Base-by-base conservation (phyloP, 2,888 invertebrate species). In the Tenthredo amoena region DNA sequence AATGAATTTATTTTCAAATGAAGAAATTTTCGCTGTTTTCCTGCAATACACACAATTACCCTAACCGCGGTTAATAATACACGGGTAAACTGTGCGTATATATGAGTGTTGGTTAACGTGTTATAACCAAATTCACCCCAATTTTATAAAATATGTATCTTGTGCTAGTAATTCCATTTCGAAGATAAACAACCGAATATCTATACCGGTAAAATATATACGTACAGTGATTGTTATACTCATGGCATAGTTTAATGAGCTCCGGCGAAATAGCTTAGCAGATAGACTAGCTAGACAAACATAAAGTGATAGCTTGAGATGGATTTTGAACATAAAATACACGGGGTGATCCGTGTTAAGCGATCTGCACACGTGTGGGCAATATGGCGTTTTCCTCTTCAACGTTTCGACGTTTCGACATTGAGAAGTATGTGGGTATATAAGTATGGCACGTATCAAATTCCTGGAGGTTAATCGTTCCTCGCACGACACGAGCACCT, bases 401-500 rank as follows among this genome's bases (percentile, higher is more conserved):
- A 58, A 43, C 84, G 55, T 72, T 40, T 5, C 58, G 37, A 55
- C 65, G 68, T 68, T 31, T 31, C 68, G 34, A 68, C 15, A 15
- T 31, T 18, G 31, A 34, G 4, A 10, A 18, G 31, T 26, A 21
- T 62, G 68, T 15, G 9, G 31, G 31, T 55, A 31, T 77, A 26
- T 55, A 15, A 47, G 76, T 55, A 50, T 34, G 34, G 31, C 50
- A 55, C 50, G 31, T 47, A 55, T 34, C 77, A 26, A 18, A 47
- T 50, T 77, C 10, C 55, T 26, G 43, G 37, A 58, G 40, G 81
- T 62, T 81, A 81, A 62, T 81, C 81, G 81, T 58, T 81, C 26
- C 81, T 58, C 62, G 40, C 62, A 81, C 40, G 81, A 81, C 58
- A 81, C 62, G 21, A 62, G 26, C 81, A 81, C 81, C 81, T 81